These are phyloP conservation scores for Hermodice carunculata DNA, from an alignment of 2,888 invertebrate species.

Conservation along the genomic window DNA sequence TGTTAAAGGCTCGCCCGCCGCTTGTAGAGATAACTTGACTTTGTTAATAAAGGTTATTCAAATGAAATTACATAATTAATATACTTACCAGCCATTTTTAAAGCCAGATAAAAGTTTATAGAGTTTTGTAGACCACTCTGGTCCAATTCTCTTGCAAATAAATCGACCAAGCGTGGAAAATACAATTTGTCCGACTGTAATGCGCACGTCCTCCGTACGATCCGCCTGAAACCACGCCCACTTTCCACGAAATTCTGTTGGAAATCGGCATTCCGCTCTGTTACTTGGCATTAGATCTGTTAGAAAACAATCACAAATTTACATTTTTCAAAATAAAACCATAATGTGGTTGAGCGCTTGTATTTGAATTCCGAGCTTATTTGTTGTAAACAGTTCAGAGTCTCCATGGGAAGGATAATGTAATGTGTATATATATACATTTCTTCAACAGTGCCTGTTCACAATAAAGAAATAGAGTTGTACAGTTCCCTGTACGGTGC, in stretches of 20 bases:
- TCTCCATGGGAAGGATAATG: too few relatives aligned
- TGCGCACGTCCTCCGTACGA: conserved; percentile 12
- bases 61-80: not conserved
- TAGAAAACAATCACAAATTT: not conserved
- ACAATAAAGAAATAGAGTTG: too few relatives aligned
- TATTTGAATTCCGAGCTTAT: too few relatives aligned
- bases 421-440: too few relatives aligned
- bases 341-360: too few relatives aligned
- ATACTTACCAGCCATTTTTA: conserved; percentile 24
- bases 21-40: not conserved
- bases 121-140: conserved; percentile 16
- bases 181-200: conserved; percentile 10
- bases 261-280: conserved; percentile 17
- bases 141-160: conserved; percentile 25
- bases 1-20: too few relatives aligned
- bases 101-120: conserved; percentile 21
- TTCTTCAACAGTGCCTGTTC: too few relatives aligned
- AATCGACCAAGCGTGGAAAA: conserved; percentile 20
- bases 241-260: not conserved
- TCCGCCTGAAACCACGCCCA: conserved; percentile 22
- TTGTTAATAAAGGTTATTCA: not conserved
- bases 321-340: not conserved
- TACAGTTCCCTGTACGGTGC: too few relatives aligned
- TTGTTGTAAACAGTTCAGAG: too few relatives aligned
- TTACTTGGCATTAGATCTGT: conserved; percentile 19